Evolutionary conservation across 2,888 invertebrate species (phyloP).

Genomic region (Diplolepis rosae): DNA sequence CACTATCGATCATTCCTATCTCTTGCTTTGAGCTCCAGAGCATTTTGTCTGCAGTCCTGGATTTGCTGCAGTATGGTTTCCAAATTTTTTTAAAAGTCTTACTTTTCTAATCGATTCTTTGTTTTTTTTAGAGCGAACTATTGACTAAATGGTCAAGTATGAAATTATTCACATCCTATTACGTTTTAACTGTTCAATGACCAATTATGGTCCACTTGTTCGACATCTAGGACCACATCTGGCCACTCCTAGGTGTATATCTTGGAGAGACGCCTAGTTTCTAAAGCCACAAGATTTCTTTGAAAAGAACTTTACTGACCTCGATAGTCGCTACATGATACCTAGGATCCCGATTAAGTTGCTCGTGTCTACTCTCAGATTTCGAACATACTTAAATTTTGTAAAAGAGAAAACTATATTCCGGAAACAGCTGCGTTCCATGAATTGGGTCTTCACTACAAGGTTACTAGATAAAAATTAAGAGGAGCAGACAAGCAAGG

Average conservation of each 20-base stretch:
- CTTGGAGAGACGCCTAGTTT: neutral
- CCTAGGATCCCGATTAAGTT: conserved; percentile 6
- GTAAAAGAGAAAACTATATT: neutral
- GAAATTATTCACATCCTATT: neutral
- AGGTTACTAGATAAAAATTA: neutral
- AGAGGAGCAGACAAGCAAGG: neutral
- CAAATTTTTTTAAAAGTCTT: too few relatives aligned
- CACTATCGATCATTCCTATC: too few relatives aligned
- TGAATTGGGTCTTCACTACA: neutral
- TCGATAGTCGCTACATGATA: conserved; percentile 7
- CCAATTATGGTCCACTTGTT: conserved; percentile 6
- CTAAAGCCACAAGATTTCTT: conserved; percentile 1
- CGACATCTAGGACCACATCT: conserved; percentile 2
- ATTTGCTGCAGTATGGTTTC: too few relatives aligned
- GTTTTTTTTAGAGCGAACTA: too few relatives aligned
- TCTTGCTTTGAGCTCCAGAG: too few relatives aligned
- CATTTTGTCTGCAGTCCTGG: too few relatives aligned
- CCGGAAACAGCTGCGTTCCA: conserved; percentile 27
- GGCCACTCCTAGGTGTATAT: neutral
- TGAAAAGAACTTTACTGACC: conserved; percentile 8
- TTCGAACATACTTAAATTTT: conserved; percentile 16
- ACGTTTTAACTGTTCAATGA: neutral
- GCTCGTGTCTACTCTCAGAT: neutral
- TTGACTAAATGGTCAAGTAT: too few relatives aligned
- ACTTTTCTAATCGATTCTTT: too few relatives aligned